These are phyloP conservation scores for Potamarius usumacintae DNA, from an alignment of 2,113 vertebrate species.

Conservation along the genomic window DNA sequence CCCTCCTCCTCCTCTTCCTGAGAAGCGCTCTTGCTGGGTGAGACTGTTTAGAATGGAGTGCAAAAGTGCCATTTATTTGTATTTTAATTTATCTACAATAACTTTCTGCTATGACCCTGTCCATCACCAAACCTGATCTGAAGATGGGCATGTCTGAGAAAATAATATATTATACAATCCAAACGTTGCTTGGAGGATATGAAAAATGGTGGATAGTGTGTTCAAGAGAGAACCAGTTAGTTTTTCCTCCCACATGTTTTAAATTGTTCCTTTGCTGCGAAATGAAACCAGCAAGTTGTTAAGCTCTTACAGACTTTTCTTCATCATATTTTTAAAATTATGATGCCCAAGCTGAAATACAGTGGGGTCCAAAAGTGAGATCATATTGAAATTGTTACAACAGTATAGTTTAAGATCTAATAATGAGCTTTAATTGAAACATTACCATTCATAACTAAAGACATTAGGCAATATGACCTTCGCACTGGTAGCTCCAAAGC, in stretches of 20 bases:
- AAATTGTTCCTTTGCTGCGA: too few relatives aligned
- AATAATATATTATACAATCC: too few relatives aligned
- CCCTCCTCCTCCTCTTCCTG: neutral
- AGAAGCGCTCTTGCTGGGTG: conserved; percentile 64
- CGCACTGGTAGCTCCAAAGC: too few relatives aligned
- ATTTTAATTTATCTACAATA: neutral
- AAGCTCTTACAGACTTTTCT: neutral
- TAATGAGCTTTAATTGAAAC: too few relatives aligned
- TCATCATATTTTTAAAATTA: neutral
- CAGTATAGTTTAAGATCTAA: too few relatives aligned
- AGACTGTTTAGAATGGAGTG: conserved; percentile 27
- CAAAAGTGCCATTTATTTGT: neutral
- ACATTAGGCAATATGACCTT: too few relatives aligned
- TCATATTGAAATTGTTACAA: too few relatives aligned
- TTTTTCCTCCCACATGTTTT: too few relatives aligned
- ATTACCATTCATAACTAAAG: too few relatives aligned
- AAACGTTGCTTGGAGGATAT: neutral
- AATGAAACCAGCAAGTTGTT: too few relatives aligned
- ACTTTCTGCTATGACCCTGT: neutral
- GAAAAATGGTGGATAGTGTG: neutral
- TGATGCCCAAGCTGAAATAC: neutral
- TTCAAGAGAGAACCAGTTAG: too few relatives aligned
- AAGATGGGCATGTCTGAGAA: neutral
- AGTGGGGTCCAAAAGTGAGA: neutral
- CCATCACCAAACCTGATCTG: neutral